Percentiles rank a stretch among this genome's conserved stretches.
Evolutionary conservation across 2,888 invertebrate species (phyloP).

Genomic region (Cataglyphis livida): DNA sequence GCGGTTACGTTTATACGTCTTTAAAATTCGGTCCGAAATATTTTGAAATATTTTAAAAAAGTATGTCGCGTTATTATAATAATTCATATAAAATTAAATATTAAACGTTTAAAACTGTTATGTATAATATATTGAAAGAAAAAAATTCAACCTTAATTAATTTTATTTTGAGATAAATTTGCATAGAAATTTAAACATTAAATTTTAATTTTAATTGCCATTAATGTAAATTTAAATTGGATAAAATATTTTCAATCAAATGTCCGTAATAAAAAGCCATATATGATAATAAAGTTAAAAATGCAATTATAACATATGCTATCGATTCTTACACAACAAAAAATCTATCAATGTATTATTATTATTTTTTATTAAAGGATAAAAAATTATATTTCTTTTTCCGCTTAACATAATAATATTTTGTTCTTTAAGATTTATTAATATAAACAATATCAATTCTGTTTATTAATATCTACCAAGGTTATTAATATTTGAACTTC

Average conservation of each 20-base stretch:
- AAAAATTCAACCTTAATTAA: constrained; percentile 21
- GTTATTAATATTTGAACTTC: constrained; percentile 11
- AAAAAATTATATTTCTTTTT: background rate
- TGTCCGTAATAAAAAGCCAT: background rate
- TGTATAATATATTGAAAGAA: background rate
- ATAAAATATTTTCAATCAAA: background rate
- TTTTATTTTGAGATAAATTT: background rate
- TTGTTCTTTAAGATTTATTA: background rate
- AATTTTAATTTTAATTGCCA: constrained; percentile 7
- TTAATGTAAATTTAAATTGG: background rate
- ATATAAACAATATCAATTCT: constrained; percentile 17
- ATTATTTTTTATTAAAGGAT: background rate
- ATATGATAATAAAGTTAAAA: background rate
- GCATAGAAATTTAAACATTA: background rate
- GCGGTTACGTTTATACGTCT: background rate
- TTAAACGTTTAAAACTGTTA: background rate
- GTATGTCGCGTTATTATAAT: background rate
- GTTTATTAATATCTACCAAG: background rate
- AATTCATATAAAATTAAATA: background rate
- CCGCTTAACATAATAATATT: background rate
- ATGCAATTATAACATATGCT: background rate
- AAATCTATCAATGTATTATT: background rate
- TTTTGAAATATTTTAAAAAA: constrained; percentile 4
- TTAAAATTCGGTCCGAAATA: background rate
- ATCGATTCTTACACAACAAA: background rate